phyloP scores from a whole-genome alignment of 1,140 invertebrate species.

The Hormaphis cornu region DNA sequence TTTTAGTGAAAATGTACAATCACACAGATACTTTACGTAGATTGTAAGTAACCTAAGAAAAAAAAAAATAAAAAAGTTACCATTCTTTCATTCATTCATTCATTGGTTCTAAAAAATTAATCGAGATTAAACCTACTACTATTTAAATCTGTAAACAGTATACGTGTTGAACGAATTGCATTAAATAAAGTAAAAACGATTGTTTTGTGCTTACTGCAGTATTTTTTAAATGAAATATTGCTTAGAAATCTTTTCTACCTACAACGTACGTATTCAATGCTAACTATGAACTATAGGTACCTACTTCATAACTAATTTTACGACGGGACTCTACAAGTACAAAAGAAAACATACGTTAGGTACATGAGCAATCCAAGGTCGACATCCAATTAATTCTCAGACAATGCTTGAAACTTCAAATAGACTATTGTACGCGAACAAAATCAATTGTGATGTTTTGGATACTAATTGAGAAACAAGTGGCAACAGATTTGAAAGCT shows the following conservation, averaged over 20 bases:
- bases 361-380: slow-evolving; percentile 16
- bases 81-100: too few relatives aligned
- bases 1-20: too few relatives aligned
- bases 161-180: neutral
- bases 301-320: slow-evolving; percentile 20
- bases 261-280: neutral
- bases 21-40: too few relatives aligned
- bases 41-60: too few relatives aligned
- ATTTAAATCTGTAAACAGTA: neutral
- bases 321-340: slow-evolving; percentile 2
- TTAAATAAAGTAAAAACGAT: neutral
- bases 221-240: neutral
- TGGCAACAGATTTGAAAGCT: neutral
- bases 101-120: too few relatives aligned
- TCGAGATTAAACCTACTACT: neutral
- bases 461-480: slow-evolving; percentile 23
- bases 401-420: slow-evolving; percentile 30
- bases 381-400: slow-evolving; percentile 21
- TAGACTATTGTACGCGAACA: slow-evolving; percentile 20
- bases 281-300: too few relatives aligned
- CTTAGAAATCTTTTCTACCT: neutral
- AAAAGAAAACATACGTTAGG: slow-evolving; percentile 32
- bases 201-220: neutral
- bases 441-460: neutral
- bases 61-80: too few relatives aligned